These are phyloP conservation scores for Zaprionus bogoriensis DNA, from an alignment of 2,888 invertebrate species.

Conservation along the genomic window DNA sequence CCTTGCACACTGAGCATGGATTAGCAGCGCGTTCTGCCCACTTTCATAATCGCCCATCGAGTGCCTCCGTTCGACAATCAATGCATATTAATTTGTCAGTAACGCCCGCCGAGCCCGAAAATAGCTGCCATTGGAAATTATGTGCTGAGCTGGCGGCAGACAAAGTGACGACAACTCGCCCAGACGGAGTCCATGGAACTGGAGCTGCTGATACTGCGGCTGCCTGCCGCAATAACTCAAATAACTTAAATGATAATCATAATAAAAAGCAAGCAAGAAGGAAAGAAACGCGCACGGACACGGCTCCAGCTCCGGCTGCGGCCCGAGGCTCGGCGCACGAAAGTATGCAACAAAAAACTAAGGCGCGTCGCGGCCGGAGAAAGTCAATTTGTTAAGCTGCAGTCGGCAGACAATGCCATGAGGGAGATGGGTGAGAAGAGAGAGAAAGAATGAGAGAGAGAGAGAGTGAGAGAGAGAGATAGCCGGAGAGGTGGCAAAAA, in stretches of 20 bases:
- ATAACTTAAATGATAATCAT: constrained; percentile 75
- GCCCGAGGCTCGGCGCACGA: constrained; percentile 30
- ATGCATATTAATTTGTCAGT: constrained; percentile 67
- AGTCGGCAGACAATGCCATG: constrained; percentile 27
- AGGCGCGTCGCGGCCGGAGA: constrained; percentile 67
- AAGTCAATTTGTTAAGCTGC: constrained; percentile 77
- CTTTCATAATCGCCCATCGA: constrained; percentile 9
- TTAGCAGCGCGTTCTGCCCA: constrained; percentile 3
- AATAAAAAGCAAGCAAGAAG: constrained; percentile 56
- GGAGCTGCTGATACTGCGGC: constrained; percentile 43
- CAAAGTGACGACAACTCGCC: constrained; percentile 71
- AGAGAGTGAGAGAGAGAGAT: constrained; percentile 1
- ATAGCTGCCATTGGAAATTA: constrained; percentile 53
- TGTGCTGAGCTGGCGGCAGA: constrained; percentile 53
- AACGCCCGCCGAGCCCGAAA: constrained; percentile 46
- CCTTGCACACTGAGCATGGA: not conserved
- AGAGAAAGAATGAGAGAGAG: constrained; percentile 16
- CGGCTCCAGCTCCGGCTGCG: constrained; percentile 10
- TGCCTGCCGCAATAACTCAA: constrained; percentile 75
- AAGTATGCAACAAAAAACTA: constrained; percentile 62
- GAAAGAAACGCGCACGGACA: constrained; percentile 26
- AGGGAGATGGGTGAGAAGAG: constrained; percentile 17
- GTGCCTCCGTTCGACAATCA: constrained; percentile 25
- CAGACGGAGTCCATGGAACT: constrained; percentile 38
- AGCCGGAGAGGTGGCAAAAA: constrained; percentile 31